Base-by-base conservation (phyloP, 1,140 invertebrate genomes). In the Muscidifurax raptorellus region DNA sequence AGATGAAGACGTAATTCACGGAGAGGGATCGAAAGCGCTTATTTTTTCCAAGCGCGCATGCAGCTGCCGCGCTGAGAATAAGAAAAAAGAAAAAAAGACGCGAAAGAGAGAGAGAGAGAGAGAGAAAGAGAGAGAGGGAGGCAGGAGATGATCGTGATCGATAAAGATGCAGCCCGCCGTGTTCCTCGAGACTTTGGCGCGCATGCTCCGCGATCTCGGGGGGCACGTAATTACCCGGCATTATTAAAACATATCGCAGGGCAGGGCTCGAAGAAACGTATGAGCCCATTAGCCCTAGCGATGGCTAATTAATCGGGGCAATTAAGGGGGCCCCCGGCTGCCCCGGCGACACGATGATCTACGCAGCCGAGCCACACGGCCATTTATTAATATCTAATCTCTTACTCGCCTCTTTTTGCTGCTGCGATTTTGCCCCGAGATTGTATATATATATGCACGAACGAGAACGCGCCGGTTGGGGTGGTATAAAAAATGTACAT, bases 241-340 rank as follows among this genome's bases (percentile, higher is more conserved):
- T 84, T 84, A 84, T 84, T 84, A 84, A 84, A 80, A 75, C 77
- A 64, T 75, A 84, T 84, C 75, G 47, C 27, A 59, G 78, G 32
- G 12, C 66, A 78, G 86, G 84, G 84, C 85, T 83, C 83, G 86
- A 82, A 84, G 74, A 89, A 89, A 90, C 86, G 88, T 89, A 90
- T 88, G 89, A 64, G 86, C 86, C 89, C 89, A 89, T 90, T 90
- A 90, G 86, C 86, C 69, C 83, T 88, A 87, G 87, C 87, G 85
- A 86, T 89, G 88, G 86, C 89, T 91, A 91, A 91, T 91, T 90
- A 90, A 91, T 91, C 90, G 89, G 89, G 86, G 89, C 90, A 90
- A 91, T 91, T 91, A 91, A 89, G 86, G 83, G 82, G 80, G 76
- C 80, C 32, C 52, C 52, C 67, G 77, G 59, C 71, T 74, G 52